These are phyloP conservation scores for Leptodirus hochenwartii DNA, from an alignment of 2,888 invertebrate genomes.

Conservation along the genomic window DNA sequence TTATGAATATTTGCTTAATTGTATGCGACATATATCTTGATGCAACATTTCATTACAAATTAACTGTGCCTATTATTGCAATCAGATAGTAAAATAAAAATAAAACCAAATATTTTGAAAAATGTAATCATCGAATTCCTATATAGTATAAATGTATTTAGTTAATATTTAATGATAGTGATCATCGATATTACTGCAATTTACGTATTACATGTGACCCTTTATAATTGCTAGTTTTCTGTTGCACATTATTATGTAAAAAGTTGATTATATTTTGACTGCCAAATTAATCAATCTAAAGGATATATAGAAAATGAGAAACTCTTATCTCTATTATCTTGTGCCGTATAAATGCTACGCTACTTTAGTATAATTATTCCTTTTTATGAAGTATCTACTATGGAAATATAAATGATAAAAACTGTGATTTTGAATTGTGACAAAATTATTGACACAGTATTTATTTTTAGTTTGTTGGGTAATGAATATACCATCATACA, in stretches of 20 bases:
- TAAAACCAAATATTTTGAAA: conserved; percentile 18
- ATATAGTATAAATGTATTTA: no score
- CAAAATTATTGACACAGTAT: conserved; percentile 20
- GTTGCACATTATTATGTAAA: background rate
- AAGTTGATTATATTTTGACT: conserved; percentile 5
- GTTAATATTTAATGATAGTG: conserved; percentile 5
- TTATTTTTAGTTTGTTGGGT: conserved; percentile 19
- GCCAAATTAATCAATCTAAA: no score
- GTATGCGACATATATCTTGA: no score
- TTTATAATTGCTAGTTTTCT: no score
- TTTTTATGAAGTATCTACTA: conserved; percentile 14
- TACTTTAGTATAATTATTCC: conserved; percentile 6
- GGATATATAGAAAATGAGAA: no score
- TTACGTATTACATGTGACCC: conserved; percentile 3
- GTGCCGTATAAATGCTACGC: background rate
- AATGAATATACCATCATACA: conserved; percentile 21
- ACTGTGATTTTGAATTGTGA: conserved; percentile 26
- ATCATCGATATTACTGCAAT: conserved; percentile 6
- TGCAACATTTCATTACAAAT: background rate
- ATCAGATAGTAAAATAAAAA: no score
- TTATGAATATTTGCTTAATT: no score
- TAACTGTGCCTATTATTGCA: conserved; percentile 24
- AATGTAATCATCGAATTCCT: conserved; percentile 20
- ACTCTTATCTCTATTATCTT: no score
- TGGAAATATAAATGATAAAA: conserved; percentile 19